Evolutionary conservation across 37 sponge, comb jelly and placozoan genomes (phyloP).

Genomic region (Aphrocallistes beatrix): DNA sequence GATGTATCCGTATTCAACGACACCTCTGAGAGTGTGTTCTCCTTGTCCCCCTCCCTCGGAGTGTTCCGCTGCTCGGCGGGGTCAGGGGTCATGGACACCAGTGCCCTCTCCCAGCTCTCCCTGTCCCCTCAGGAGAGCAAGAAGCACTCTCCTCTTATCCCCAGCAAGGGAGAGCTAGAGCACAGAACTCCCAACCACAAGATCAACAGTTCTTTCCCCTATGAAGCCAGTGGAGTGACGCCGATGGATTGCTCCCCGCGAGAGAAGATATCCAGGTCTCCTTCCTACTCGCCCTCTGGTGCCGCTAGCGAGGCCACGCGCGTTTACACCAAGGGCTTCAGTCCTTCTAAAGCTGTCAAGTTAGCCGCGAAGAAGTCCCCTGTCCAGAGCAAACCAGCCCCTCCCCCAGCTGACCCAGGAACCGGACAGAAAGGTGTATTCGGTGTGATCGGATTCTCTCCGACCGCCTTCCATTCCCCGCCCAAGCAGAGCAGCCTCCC

Average conservation of each 20-base stretch:
- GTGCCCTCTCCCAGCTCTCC: background rate
- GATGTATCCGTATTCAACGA: background rate
- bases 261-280: background rate
- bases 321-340: constrained; percentile 1
- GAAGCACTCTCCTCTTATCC: background rate
- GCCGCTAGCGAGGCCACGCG: background rate
- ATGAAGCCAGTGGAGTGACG: background rate
- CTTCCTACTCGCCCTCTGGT: background rate
- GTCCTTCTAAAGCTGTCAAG: background rate
- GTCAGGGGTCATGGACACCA: background rate
- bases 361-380: background rate
- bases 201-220: background rate
- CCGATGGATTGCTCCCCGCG: background rate
- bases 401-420: background rate
- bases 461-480: background rate
- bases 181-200: background rate
- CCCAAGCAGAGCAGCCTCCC: background rate
- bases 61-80: background rate
- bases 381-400: background rate
- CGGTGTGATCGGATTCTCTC: background rate
- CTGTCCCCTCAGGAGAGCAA: background rate
- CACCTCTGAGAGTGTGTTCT: background rate
- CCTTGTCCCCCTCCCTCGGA: background rate
- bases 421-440: background rate
- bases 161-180: background rate